Base-by-base conservation (phyloP, 1,140 invertebrate genomes). In the Conus ventricosus region DNA sequence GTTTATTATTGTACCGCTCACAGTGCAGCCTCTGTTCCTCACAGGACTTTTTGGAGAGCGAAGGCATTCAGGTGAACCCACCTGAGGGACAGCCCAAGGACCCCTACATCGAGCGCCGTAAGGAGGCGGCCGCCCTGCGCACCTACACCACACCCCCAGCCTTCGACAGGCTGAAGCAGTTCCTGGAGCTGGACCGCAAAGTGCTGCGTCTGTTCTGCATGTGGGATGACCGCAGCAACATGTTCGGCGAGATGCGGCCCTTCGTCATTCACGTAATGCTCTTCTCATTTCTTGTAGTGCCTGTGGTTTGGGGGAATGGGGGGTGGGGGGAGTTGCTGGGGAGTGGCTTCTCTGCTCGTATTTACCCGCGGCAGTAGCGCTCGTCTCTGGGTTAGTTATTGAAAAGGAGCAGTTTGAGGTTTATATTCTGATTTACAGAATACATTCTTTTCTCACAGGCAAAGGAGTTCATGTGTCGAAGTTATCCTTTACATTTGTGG, bases 41-140 rank as follows among this genome's bases (percentile, higher is more conserved):
- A 55, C 93, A 97, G 97, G 96, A 98, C 95, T 98, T 97, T 95
- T 94, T 98, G 91, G 96, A 96, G 87, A 98, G 97, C 93, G 97
- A 98, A 95, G 98, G 98, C 10, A 95, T 98, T 57, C 96, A 97
- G 80, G 94, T 98, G 3, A 96, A 96, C 76, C 96, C 96, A n/a
- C 95, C 96, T 27, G 97, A 98, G 94, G 95, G 96, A 54, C 92
- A 97, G 60, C 97, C 97, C 0, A 93, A 95, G 15, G 97, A 98
- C 95, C 96, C 97, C 1, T 97, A 97, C 92, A 96, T 95, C 23
- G 92, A 96, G 93, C 93, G 94, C 54, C 90, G 95, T n/a, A 92
- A 91, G 80, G 90, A 93, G 57, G 92, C 92, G 17, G 93, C 93
- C 7, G 93, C 93, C 13, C 89, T 95, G 15, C 92, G 93, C 78